Evolutionary conservation across 2,888 invertebrate species (phyloP).

Genomic region (Eupsilia transversa): DNA sequence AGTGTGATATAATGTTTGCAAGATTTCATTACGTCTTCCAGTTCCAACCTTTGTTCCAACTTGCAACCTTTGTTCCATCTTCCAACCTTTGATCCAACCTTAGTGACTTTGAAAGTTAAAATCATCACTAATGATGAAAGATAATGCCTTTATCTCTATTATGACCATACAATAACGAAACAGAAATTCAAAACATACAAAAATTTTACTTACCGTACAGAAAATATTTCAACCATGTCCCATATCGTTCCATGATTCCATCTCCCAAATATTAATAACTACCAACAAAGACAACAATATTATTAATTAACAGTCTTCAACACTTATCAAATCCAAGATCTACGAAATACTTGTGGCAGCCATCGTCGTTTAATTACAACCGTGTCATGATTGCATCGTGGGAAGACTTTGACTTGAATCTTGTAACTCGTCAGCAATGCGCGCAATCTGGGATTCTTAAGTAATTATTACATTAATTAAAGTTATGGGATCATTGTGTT

Average conservation of each 20-base stretch:
- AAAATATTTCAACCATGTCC: constrained; percentile 10
- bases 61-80: too few relatives aligned
- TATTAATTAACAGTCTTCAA: constrained; percentile 37
- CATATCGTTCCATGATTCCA: not conserved
- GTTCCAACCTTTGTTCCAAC: not conserved
- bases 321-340: constrained; percentile 44
- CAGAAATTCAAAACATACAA: not conserved
- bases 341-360: constrained; percentile 37
- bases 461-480: constrained; percentile 45
- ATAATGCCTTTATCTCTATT: too few relatives aligned
- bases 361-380: constrained; percentile 17
- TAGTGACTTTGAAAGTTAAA: not conserved
- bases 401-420: constrained; percentile 32
- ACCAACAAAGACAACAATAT: constrained; percentile 6
- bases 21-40: not conserved
- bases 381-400: constrained; percentile 42
- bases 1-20: not conserved
- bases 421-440: constrained; percentile 29
- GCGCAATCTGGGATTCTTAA: constrained; percentile 11
- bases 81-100: too few relatives aligned
- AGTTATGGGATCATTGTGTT: constrained; percentile 46
- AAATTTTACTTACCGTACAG: not conserved
- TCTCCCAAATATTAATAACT: not conserved
- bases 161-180: not conserved
- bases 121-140: too few relatives aligned